A percentile compares a stretch with the other conserved stretches of the same genome.
Evolutionary conservation across 2,113 vertebrate species (phyloP).

Genomic region (Dissostichus mawsoni): DNA sequence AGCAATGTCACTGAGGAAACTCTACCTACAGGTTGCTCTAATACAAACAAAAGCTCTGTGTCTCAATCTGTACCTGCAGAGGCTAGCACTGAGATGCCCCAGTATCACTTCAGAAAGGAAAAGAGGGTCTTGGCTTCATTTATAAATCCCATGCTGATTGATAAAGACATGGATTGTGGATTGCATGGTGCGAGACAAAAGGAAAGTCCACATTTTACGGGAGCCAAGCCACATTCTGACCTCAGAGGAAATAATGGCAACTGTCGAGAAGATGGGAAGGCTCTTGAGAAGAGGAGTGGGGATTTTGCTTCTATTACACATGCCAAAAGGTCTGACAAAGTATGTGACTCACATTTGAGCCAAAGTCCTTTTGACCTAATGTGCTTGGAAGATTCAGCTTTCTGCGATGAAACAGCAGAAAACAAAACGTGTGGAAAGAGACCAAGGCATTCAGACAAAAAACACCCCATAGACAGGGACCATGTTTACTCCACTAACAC

Average conservation of each 20-base stretch:
- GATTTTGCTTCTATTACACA: conserved; percentile 59
- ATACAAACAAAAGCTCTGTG: neutral
- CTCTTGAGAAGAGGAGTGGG: conserved; percentile 65
- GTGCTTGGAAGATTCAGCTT: conserved; percentile 28
- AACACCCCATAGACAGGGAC: conserved; percentile 45
- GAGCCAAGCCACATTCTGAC: conserved; percentile 83
- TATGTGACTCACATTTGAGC: conserved; percentile 71
- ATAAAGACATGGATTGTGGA: conserved; percentile 85
- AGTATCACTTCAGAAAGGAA: conserved; percentile 45
- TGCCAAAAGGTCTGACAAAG: conserved; percentile 65
- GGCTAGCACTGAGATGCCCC: conserved; percentile 17
- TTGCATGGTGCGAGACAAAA: conserved; percentile 53
- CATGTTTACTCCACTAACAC: conserved; percentile 61
- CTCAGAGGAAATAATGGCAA: conserved; percentile 58
- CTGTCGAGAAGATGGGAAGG: conserved; percentile 54
- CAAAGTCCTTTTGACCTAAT: conserved; percentile 77
- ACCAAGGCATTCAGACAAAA: conserved; percentile 41
- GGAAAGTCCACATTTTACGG: conserved; percentile 79
- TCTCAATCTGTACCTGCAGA: conserved; percentile 11
- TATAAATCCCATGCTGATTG: conserved; percentile 91
- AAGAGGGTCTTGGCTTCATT: conserved; percentile 83
- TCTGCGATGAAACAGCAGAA: conserved; percentile 50
- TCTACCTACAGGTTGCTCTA: neutral
- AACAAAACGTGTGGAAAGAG: conserved; percentile 56
- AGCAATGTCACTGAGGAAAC: conserved; percentile 90